Conservation (phyloP, 2,113 vertebrate species). For the Dipodomys stephensi region DNA sequence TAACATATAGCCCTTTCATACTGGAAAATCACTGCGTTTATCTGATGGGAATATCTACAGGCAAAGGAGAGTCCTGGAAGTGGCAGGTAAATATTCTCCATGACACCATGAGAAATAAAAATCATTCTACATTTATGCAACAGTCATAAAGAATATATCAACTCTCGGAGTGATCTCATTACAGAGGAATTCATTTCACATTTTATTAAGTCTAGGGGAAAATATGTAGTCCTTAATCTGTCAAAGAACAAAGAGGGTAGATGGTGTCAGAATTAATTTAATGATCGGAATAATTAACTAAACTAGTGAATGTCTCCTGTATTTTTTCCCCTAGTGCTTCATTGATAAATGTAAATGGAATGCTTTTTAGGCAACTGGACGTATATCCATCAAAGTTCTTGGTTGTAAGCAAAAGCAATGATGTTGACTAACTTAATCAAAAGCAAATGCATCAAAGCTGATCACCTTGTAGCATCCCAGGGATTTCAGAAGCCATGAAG, state of each 20-base stretch:
- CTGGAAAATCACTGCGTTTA: not conserved
- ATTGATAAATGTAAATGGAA: not conserved
- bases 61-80: not conserved
- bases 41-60: not conserved
- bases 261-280: slow-evolving; percentile 43
- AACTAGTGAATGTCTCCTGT: not conserved
- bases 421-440: not conserved
- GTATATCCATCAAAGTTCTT: not conserved
- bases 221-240: not conserved
- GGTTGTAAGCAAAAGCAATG: not conserved
- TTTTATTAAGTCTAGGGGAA: not conserved
- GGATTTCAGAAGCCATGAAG: not conserved
- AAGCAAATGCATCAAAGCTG: not conserved
- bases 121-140: not conserved
- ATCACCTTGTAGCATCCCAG: not conserved
- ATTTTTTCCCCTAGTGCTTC: not conserved
- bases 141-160: not conserved
- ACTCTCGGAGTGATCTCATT: not conserved
- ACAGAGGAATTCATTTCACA: not conserved
- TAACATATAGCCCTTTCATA: not conserved
- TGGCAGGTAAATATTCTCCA: not conserved
- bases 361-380: not conserved
- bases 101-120: not conserved
- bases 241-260: not conserved
- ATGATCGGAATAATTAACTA: slow-evolving; percentile 4